Conservation (phyloP, 2,113 vertebrate species). For the Tachysurus vachellii region DNA sequence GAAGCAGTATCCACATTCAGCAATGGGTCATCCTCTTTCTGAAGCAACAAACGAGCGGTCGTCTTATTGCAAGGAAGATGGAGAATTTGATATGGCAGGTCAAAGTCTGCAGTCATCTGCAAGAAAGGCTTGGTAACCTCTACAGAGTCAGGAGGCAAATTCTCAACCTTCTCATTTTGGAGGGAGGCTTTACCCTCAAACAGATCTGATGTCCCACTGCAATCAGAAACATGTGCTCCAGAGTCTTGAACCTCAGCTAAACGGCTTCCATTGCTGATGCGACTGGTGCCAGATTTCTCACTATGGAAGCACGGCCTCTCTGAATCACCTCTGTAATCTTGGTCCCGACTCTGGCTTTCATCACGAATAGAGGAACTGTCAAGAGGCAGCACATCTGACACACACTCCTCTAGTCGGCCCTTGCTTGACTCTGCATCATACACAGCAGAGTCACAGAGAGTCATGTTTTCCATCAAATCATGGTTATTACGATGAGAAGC, state of each 20-base stretch:
- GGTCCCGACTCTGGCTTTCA: conserved; percentile 27
- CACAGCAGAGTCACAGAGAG: conserved; percentile 25
- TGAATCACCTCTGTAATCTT: not conserved
- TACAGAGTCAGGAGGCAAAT: not conserved
- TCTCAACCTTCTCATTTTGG: conserved; percentile 3
- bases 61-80: conserved; percentile 54
- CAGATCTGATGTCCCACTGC: not conserved
- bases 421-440: conserved; percentile 41
- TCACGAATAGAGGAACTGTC: conserved; percentile 61
- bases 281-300: not conserved
- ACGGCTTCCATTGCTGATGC: not conserved
- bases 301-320: not conserved
- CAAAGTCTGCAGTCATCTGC: conserved; percentile 34
- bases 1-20: conserved; percentile 42
- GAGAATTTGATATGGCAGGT: conserved; percentile 57
- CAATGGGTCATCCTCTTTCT: conserved; percentile 48
- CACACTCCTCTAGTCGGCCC: conserved; percentile 37
- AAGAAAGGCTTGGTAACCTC: conserved; percentile 31
- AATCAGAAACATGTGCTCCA: conserved; percentile 7
- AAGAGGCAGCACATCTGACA: conserved; percentile 53
- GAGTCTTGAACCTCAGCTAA: conserved; percentile 3
- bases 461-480: not conserved
- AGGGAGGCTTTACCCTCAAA: not conserved
- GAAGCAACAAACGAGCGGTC: conserved; percentile 46
- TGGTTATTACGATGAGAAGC: not conserved